phyloP scores from a whole-genome alignment of 2,888 invertebrate species.

The Diaphora mendica region DNA sequence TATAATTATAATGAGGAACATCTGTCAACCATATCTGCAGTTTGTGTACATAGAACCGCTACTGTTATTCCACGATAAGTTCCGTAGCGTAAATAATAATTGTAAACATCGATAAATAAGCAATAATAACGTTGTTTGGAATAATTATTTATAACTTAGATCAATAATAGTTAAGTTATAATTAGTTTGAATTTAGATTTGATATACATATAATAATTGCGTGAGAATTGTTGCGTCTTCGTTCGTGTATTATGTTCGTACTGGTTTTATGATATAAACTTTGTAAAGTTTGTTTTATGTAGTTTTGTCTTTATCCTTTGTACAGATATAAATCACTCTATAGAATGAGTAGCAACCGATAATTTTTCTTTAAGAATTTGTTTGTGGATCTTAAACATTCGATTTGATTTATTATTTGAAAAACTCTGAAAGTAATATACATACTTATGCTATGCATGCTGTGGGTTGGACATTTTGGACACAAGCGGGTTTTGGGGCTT shows the following conservation, averaged over 20 bases:
- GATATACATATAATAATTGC: background rate
- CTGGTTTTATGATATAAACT: background rate
- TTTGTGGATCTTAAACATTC: too few species aligned
- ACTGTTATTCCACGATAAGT: background rate
- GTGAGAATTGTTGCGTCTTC: background rate
- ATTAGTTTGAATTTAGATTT: background rate
- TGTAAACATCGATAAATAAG: background rate
- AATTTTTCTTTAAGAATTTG: too few species aligned
- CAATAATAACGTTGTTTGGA: background rate
- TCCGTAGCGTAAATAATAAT: background rate
- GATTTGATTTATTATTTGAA: too few species aligned
- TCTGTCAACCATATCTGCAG: too few species aligned
- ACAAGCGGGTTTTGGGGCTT: too few species aligned
- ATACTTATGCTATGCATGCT: too few species aligned
- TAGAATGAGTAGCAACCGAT: too few species aligned
- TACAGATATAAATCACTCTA: too few species aligned
- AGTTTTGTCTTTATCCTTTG: too few species aligned
- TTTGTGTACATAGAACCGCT: background rate
- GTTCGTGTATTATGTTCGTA: background rate
- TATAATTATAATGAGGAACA: background rate
- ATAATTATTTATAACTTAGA: background rate
- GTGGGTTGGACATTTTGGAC: too few species aligned
- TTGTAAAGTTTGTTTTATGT: background rate
- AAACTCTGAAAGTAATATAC: too few species aligned
- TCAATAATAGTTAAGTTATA: constrained; percentile 1